Percentiles rank a stretch among this genome's conserved stretches.
phyloP scores from a whole-genome alignment of 2,797 vertebrate species.

The Myotis myotis region DNA sequence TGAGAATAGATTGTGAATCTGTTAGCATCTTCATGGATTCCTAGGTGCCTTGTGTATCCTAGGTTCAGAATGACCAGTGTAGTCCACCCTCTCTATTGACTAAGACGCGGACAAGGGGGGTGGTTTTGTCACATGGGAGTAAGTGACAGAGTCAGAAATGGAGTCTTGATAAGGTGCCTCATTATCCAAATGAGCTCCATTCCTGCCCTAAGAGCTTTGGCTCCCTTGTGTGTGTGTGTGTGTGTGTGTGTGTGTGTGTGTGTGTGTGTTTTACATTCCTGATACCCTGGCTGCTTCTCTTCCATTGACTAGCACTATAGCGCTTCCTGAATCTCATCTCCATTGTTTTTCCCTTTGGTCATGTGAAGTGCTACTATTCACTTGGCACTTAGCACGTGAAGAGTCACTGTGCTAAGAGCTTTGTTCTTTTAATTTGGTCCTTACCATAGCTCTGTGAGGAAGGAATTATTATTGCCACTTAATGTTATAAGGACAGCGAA shows the following conservation, averaged over 20 bases:
- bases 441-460: neutral
- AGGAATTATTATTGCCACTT: neutral
- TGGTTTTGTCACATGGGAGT: neutral
- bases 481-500: neutral
- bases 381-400: neutral
- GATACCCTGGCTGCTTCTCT: neutral
- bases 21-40: neutral
- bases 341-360: neutral
- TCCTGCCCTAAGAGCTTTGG: neutral
- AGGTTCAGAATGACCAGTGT: neutral
- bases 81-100: neutral
- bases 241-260: too few species aligned
- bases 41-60: neutral
- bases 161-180: neutral
- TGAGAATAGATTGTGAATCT: neutral
- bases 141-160: neutral
- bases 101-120: neutral
- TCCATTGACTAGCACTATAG: neutral
- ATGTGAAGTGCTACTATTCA: neutral
- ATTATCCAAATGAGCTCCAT: neutral
- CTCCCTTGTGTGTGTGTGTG: neutral
- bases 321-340: neutral
- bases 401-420: neutral
- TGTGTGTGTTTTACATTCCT: neutral
- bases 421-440: neutral